phyloP scores from a whole-genome alignment of 2,888 invertebrate genomes.

The Koerneria pararmatus region DNA sequence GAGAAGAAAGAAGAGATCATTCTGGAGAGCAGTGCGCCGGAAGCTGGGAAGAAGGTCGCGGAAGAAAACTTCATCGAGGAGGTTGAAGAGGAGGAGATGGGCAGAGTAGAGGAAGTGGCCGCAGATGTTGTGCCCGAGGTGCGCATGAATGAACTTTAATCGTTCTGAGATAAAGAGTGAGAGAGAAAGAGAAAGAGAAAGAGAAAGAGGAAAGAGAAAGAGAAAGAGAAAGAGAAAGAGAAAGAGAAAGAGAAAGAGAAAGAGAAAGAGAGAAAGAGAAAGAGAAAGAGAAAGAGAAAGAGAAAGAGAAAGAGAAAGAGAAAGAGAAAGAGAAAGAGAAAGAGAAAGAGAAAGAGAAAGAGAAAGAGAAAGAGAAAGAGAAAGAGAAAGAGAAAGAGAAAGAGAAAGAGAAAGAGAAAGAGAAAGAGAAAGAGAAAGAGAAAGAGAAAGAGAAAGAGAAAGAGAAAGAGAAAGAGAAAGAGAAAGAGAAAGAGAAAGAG shows the following conservation, averaged over 20 bases:
- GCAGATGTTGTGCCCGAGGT: too few relatives aligned
- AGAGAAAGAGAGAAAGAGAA: conserved; percentile 1
- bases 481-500: too few relatives aligned
- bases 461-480: too few relatives aligned
- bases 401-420: too few relatives aligned
- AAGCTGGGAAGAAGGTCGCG: conserved; percentile 20
- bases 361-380: background rate
- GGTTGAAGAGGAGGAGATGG: conserved; percentile 25
- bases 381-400: too few relatives aligned
- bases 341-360: background rate
- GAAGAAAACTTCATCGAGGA: conserved; percentile 66
- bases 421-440: too few relatives aligned
- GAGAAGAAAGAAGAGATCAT: too few relatives aligned
- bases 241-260: background rate
- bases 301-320: background rate
- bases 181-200: conserved; percentile 10
- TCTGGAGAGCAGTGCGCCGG: conserved; percentile 34
- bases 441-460: too few relatives aligned
- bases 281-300: background rate
- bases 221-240: background rate
- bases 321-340: background rate
- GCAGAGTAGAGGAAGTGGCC: too few relatives aligned
- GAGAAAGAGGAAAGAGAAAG: background rate
- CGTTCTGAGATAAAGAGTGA: too few relatives aligned
- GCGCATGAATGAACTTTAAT: too few relatives aligned